Base-by-base conservation (phyloP, 2,888 invertebrate genomes). In the Choreutis nemorana region DNA sequence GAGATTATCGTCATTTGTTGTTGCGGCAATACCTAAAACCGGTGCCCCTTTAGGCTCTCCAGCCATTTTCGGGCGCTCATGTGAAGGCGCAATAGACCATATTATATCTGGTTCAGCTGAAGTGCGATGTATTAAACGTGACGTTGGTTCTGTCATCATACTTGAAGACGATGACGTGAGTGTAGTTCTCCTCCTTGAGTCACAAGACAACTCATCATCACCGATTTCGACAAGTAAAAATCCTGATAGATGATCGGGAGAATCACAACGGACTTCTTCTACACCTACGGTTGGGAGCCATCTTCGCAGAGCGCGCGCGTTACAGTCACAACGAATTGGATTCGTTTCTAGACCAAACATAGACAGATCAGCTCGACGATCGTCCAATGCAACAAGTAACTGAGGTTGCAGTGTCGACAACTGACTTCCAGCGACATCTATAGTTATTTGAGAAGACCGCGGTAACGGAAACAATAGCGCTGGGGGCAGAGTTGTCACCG, bases 1-100 rank as follows among this genome's bases (percentile, higher is more conserved):
- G n/a, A 95, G 77, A 3, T 93, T 94, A 45, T 94, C 94, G 47
- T 95, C 94, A 48, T 93, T 94, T 31, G 84, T 87, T 7, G 90
- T 82, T 0, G 86, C 71, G 5, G 82, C 79, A 33, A 81, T 79
- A 2, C 82, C 81, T 2, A 79, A 59, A 2, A 81, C 77, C 14
- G 75, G 81, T 8, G 82, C 82, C 24, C 81, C 81, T 61, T 86
- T 87, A 29, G 83, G 81, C 26, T 81, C 83, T 12, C 78, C 83
- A 3, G 83, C 56, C 45, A 81, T 73, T 45, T 81, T 65, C 13
- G 83, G 73, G 33, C 87, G 80, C 20, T 83, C 71, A 34, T 84
- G 84, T 1, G 87, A 82, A 3, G 91, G 88, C n/a, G 90, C 87
- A 8, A 91, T 80, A 2, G 91, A 91, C 92, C 93, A 94, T 45